Conservation (phyloP, 2,113 vertebrate species). For the Hemicordylus capensis region DNA sequence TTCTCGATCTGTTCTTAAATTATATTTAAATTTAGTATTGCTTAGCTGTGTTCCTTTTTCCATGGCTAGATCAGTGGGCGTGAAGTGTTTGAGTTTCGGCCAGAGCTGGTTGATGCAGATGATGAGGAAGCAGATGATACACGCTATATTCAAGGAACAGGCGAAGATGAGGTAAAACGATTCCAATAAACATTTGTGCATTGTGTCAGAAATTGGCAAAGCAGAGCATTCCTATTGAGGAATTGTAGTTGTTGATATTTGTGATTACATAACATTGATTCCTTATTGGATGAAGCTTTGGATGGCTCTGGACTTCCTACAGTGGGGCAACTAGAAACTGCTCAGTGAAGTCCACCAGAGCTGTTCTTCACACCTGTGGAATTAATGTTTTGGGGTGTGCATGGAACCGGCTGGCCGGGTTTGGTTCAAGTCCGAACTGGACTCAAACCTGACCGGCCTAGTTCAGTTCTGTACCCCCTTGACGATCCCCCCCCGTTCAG, state of each 20-base stretch:
- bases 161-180: conserved; percentile 76
- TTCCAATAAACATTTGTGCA: not conserved
- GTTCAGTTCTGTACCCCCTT: no score
- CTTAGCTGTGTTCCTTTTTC: not conserved
- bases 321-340: no score
- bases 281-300: no score
- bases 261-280: not conserved
- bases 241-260: not conserved
- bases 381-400: no score
- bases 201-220: not conserved
- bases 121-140: conserved; percentile 94
- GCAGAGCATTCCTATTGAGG: no score
- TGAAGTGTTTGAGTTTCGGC: conserved; percentile 96
- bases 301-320: no score
- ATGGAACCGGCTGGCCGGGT: no score
- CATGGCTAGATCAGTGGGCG: conserved; percentile 89
- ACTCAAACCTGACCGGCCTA: no score
- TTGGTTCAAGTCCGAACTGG: no score
- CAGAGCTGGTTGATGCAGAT: conserved; percentile 92
- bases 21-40: not conserved
- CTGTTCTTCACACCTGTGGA: no score
- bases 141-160: conserved; percentile 75
- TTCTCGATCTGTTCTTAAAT: not conserved
- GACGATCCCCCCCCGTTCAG: no score
- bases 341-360: no score